Evolutionary conservation across 2,888 invertebrate species (phyloP).

Genomic region (Campoplex capitator): DNA sequence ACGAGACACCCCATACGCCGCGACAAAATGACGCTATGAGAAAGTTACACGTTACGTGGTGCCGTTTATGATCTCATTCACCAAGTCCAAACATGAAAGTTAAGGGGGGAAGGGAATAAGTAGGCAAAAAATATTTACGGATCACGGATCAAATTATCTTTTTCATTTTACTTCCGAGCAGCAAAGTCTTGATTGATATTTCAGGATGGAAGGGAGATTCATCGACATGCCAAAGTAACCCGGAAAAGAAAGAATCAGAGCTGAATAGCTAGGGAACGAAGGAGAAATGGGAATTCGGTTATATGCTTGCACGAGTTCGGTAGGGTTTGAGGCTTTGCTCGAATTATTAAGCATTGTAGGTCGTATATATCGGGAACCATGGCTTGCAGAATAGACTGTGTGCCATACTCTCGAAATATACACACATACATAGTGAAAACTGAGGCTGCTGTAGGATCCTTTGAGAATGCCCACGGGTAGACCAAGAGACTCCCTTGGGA

Average conservation of each 20-base stretch:
- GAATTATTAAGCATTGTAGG: constrained; percentile 60
- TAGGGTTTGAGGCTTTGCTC: constrained; percentile 27
- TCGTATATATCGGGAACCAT: constrained; percentile 15
- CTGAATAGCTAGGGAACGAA: constrained; percentile 5
- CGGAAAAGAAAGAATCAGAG: constrained; percentile 27
- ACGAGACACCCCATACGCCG: constrained; percentile 23
- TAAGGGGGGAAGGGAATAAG: neutral
- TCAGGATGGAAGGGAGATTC: constrained; percentile 9
- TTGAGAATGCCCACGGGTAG: constrained; percentile 22
- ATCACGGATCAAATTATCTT: neutral
- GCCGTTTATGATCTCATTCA: constrained; percentile 23
- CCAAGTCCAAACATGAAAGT: neutral
- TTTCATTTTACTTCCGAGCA: neutral
- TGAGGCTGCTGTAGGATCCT: constrained; percentile 30
- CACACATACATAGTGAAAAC: neutral
- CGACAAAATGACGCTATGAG: constrained; percentile 6
- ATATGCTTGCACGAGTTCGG: constrained; percentile 1
- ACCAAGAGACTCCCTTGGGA: constrained; percentile 47
- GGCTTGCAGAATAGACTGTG: neutral
- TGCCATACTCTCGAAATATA: constrained; percentile 27
- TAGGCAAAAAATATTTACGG: neutral
- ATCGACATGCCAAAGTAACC: constrained; percentile 9
- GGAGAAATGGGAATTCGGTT: constrained; percentile 12
- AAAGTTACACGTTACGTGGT: constrained; percentile 33
- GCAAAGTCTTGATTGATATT: constrained; percentile 10